phyloP scores from a whole-genome alignment of 2,113 vertebrate genomes.

The Gallinago paraguaiae region DNA sequence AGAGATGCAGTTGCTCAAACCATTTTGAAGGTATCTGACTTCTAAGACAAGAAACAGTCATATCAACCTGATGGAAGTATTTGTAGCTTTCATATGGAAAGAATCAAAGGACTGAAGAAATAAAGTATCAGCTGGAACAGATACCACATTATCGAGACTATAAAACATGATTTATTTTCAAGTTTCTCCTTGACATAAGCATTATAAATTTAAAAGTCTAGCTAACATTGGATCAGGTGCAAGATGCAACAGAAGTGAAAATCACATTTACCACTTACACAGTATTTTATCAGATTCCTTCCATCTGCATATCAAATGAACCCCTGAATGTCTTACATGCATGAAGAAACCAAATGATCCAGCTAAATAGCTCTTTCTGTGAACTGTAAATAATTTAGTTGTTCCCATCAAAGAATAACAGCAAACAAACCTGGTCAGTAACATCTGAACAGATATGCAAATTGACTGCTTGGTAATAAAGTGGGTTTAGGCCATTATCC shows the following conservation, averaged over 20 bases:
- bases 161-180: conserved; percentile 74
- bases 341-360: background rate
- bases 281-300: background rate
- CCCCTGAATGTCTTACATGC: background rate
- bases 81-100: conserved; percentile 75
- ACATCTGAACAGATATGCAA: conserved; percentile 44
- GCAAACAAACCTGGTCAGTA: conserved; percentile 45
- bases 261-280: background rate
- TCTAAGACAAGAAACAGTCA: conserved; percentile 20
- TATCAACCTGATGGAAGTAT: conserved; percentile 50
- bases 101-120: conserved; percentile 69
- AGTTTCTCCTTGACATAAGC: conserved; percentile 65
- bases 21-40: conserved; percentile 41
- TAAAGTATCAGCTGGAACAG: conserved; percentile 63
- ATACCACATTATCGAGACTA: conserved; percentile 57
- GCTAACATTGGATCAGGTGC: conserved; percentile 49
- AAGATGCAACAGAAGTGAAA: conserved; percentile 53
- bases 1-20: conserved; percentile 15
- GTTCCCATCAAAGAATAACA: conserved; percentile 14
- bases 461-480: conserved; percentile 8
- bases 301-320: background rate
- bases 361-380: background rate
- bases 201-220: conserved; percentile 62
- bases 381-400: conserved; percentile 38
- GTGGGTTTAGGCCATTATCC: background rate